These are phyloP conservation scores for Nemopilema nomurai DNA, from an alignment of 30 jellyfish, hydroid and myxozoan genomes.

Conservation along the genomic window DNA sequence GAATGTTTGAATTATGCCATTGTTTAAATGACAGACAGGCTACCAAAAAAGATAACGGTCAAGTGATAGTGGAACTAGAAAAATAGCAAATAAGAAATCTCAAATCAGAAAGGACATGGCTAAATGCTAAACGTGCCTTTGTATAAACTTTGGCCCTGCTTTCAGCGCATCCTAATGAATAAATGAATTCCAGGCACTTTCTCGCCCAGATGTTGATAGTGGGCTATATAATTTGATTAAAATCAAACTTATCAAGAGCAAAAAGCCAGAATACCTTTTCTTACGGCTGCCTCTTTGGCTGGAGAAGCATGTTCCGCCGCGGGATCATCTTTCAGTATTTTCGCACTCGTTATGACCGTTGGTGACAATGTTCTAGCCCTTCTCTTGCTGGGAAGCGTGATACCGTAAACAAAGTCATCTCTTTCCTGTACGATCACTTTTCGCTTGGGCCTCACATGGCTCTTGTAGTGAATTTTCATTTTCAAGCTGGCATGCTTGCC, in stretches of 20 bases:
- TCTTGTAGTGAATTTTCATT: slow-evolving; percentile 41
- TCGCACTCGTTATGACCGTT: slow-evolving; percentile 41
- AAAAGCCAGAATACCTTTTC: neutral
- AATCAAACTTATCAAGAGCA: neutral
- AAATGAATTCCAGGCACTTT: too few relatives aligned
- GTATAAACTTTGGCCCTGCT: too few relatives aligned
- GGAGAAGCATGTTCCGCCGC: neutral
- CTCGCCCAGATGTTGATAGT: neutral
- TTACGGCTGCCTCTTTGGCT: neutral
- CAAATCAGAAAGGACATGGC: too few relatives aligned
- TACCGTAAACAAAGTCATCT: slow-evolving; percentile 58
- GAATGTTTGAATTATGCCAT: too few relatives aligned
- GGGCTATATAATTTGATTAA: neutral
- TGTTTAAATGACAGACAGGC: too few relatives aligned
- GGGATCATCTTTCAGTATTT: slow-evolving; percentile 16
- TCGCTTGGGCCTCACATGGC: slow-evolving; percentile 58
- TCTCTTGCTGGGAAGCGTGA: slow-evolving; percentile 46
- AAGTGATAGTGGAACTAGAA: too few relatives aligned
- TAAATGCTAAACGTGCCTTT: too few relatives aligned
- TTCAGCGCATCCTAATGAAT: too few relatives aligned
- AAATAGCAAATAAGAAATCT: too few relatives aligned
- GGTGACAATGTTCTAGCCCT: slow-evolving; percentile 37
- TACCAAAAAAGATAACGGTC: too few relatives aligned
- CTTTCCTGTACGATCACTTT: slow-evolving; percentile 39
- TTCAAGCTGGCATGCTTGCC: slow-evolving; percentile 24